Evolutionary conservation across 2,888 invertebrate genomes (phyloP).

Genomic region (Xylota segnis): DNA sequence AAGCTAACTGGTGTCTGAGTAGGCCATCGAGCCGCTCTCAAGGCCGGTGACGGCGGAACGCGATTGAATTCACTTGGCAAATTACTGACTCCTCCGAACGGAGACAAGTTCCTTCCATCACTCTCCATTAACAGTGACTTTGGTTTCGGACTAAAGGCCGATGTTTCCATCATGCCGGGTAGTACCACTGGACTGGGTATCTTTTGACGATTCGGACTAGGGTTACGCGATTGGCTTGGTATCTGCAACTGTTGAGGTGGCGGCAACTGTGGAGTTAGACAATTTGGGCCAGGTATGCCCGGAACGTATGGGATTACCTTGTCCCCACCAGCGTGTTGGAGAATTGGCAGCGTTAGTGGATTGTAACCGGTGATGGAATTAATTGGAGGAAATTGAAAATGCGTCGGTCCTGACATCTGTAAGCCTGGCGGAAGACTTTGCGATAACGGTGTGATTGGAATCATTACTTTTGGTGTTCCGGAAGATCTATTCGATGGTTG

Average conservation of each 20-base stretch:
- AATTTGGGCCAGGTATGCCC: constrained; percentile 93
- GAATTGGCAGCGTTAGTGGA: constrained; percentile 88
- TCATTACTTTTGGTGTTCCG: constrained; percentile 85
- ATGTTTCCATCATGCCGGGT: constrained; percentile 40
- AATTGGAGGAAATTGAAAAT: constrained; percentile 89
- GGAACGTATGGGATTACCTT: constrained; percentile 94
- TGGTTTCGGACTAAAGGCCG: constrained; percentile 58
- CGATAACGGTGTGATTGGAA: constrained; percentile 86
- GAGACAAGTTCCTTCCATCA: constrained; percentile 79
- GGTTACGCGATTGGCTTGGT: constrained; percentile 75
- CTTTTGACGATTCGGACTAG: constrained; percentile 82
- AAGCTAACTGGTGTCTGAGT: constrained; percentile 29
- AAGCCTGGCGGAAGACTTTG: constrained; percentile 86
- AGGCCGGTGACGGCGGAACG: constrained; percentile 81
- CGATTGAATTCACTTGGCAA: constrained; percentile 82
- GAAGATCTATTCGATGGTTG: constrained; percentile 79
- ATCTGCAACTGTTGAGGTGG: constrained; percentile 81
- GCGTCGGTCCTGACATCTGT: constrained; percentile 80
- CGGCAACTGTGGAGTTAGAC: constrained; percentile 84
- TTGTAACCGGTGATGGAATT: constrained; percentile 90
- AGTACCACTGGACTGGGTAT: constrained; percentile 80
- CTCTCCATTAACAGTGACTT: constrained; percentile 51
- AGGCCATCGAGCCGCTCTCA: constrained; percentile 81
- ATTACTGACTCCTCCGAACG: constrained; percentile 82
- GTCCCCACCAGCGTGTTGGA: constrained; percentile 86